Evolutionary conservation across 2,888 invertebrate genomes (phyloP), one percentile per base, ranked within the genome.

Genomic region (Lordiphosa andalusiaca): DNA sequence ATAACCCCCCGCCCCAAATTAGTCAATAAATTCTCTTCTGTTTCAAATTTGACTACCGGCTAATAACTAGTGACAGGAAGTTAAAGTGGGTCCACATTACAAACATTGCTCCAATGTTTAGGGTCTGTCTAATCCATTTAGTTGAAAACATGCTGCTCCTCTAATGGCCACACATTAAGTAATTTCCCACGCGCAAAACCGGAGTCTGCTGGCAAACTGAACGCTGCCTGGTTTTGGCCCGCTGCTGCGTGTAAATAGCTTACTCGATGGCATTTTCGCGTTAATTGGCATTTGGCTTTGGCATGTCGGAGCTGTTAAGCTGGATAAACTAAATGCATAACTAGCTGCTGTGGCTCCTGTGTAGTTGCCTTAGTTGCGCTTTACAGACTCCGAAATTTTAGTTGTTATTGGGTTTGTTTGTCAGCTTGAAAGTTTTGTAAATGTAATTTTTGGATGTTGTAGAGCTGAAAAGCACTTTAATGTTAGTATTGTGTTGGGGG

Each of bases 251-350:
- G 63, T 64, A 64, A 80, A 72, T 77, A 50, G 70, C 80, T 53
- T 67, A 64, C 61, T 65, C 61, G 52, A 62, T 48, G 63, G 56
- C 71, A 73, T 57, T 75, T 72, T 58, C 41, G 81, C 66, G 66
- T 71, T 76, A 83, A 83, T 83, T 83, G 84, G 81, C 68, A 61
- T 62, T 67, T 55, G 50, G 56, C 57, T 65, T 51, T 56, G 51
- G 44, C 55, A 49, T 61, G 61, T 52, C 46, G 55, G 44, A 42
- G 9, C 54, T 21, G 49, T 47, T 49, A 23, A 67, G 40, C 51
- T 33, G 52, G 50, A 21, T 39, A 66, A 53, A 60, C 65, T 65
- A 60, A 67, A 60, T 67, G 67, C 49, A 59, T 53, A 67, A 67
- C 53, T 39, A 53, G 64, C 35, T 65, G 35, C 42, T 48, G 25